Percentiles rank a stretch among this genome's conserved stretches.
Evolutionary conservation across 2,113 vertebrate species (phyloP).

Genomic region (Trogon melanurus): DNA sequence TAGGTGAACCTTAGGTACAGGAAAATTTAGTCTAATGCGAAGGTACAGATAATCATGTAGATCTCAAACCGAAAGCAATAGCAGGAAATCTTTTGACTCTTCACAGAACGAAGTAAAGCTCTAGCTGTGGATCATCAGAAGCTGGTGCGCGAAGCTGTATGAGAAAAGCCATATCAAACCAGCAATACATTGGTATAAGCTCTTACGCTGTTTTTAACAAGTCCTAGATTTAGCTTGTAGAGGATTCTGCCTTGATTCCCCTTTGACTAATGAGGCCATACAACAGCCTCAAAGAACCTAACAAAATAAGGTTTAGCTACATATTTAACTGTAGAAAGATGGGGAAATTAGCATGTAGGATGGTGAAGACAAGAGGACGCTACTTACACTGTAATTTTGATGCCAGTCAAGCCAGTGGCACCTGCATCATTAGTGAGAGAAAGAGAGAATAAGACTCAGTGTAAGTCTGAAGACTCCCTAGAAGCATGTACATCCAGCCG

Average conservation of each 20-base stretch:
- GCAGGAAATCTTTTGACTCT: background rate
- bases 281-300: background rate
- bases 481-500: background rate
- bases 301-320: background rate
- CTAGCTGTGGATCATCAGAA: background rate
- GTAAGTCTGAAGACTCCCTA: background rate
- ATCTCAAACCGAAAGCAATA: background rate
- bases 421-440: background rate
- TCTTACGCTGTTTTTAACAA: background rate
- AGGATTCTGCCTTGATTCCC: background rate
- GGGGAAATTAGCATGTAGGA: background rate
- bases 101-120: background rate
- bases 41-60: background rate
- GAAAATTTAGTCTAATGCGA: background rate
- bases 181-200: background rate
- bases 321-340: background rate
- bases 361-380: background rate
- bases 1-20: background rate
- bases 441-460: background rate
- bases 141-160: accelerated
- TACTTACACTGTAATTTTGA: background rate
- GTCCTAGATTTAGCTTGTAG: background rate
- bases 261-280: background rate
- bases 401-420: background rate
- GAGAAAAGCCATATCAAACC: background rate